A percentile compares a stretch with the other conserved stretches of the same genome.
These are phyloP conservation scores for Mellivora capensis DNA, from an alignment of 2,113 vertebrate species.

Conservation along the genomic window DNA sequence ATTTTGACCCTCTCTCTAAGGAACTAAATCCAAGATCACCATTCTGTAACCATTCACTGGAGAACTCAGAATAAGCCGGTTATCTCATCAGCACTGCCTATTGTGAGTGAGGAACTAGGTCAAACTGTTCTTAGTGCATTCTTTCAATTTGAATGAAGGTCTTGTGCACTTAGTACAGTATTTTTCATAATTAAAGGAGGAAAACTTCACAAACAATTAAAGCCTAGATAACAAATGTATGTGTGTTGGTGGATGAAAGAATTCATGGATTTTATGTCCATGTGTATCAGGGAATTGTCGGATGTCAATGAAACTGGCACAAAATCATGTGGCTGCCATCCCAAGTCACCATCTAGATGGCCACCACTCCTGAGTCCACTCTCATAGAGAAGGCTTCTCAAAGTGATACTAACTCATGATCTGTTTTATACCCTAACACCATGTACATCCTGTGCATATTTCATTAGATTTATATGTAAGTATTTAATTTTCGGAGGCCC, in stretches of 20 bases:
- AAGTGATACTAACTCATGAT: not conserved
- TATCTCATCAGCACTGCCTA: not conserved
- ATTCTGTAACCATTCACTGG: not conserved
- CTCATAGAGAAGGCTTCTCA: not conserved
- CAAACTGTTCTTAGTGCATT: not conserved
- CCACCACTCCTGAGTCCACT: not conserved
- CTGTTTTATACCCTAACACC: not conserved
- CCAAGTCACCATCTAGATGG: not conserved
- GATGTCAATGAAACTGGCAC: not conserved
- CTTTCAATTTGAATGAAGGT: not conserved
- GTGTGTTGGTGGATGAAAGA: not conserved
- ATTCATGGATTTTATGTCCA: not conserved
- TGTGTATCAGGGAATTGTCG: not conserved
- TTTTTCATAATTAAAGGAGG: not conserved
- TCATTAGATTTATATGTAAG: not conserved
- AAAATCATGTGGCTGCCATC: not conserved
- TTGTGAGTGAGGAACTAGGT: not conserved
- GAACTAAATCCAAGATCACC: not conserved
- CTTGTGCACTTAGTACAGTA: not conserved
- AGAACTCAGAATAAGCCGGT: not conserved
- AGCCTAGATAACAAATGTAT: not conserved
- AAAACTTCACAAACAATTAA: not conserved
- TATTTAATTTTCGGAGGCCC: not conserved
- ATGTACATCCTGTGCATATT: not conserved
- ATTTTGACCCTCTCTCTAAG: not conserved